These are phyloP conservation scores for Sycophila sp. DNA, from an alignment of 1,140 invertebrate genomes.

Conservation along the genomic window DNA sequence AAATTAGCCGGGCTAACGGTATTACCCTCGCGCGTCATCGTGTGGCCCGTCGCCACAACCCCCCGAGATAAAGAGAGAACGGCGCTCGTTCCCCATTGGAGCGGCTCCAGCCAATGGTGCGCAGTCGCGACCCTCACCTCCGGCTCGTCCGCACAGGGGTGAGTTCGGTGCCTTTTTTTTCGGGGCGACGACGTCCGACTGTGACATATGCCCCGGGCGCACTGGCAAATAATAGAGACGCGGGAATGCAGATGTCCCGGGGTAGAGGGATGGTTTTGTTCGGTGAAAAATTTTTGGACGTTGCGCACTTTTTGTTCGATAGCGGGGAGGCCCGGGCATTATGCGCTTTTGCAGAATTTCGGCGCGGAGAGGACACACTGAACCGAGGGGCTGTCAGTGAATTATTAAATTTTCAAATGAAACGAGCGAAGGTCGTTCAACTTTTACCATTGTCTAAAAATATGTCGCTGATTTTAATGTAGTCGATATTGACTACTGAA, in stretches of 20 bases:
- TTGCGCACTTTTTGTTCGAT: conserved; percentile 10
- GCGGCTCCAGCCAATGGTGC: neutral
- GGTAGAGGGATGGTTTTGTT: too few species aligned
- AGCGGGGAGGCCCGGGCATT: too few species aligned
- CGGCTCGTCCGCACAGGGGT: neutral
- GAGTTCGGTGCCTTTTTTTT: neutral
- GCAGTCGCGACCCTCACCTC: too few species aligned
- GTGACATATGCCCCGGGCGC: neutral
- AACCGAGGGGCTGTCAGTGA: too few species aligned
- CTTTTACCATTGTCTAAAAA: too few species aligned
- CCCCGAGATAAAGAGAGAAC: too few species aligned
- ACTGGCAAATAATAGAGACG: neutral
- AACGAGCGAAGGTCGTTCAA: too few species aligned
- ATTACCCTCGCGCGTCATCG: conserved; percentile 49
- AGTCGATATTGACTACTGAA: too few species aligned
- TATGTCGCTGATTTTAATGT: too few species aligned
- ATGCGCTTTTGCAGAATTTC: neutral
- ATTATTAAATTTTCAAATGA: too few species aligned
- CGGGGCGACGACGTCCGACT: too few species aligned
- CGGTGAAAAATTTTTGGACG: neutral
- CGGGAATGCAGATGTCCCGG: neutral
- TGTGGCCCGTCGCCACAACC: conserved; percentile 40
- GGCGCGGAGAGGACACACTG: too few species aligned
- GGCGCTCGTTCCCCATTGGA: neutral
- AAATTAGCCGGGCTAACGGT: conserved; percentile 51